Conservation (phyloP, 1,140 invertebrate genomes). For the Ctenoplectra terminalis region DNA sequence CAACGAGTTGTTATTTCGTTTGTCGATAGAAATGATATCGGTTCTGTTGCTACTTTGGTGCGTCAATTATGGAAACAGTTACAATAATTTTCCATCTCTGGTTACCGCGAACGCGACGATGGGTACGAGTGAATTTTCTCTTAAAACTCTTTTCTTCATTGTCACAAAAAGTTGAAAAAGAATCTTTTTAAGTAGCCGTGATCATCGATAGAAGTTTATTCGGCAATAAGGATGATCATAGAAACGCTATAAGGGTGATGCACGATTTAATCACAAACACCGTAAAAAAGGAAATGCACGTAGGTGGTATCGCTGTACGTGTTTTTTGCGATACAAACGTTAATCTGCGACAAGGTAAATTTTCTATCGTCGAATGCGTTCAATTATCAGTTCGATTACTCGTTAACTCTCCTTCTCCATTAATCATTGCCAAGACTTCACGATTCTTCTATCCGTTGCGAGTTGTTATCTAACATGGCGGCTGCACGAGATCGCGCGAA, state of each 20-base stretch:
- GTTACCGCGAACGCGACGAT: slow-evolving; percentile 87
- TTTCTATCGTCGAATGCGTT: not conserved
- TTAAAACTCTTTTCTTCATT: not conserved
- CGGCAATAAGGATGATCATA: slow-evolving; percentile 81
- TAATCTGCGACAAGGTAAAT: slow-evolving; percentile 86
- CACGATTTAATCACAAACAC: slow-evolving; percentile 85
- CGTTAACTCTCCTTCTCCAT: not conserved
- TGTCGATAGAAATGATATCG: slow-evolving; percentile 53
- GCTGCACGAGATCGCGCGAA: slow-evolving; percentile 84
- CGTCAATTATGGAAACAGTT: slow-evolving; percentile 48
- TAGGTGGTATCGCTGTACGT: slow-evolving; percentile 85
- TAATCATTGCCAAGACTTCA: slow-evolving; percentile 84
- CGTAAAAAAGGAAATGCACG: slow-evolving; percentile 85
- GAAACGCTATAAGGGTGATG: slow-evolving; percentile 83
- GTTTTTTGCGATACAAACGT: slow-evolving; percentile 86
- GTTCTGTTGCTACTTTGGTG: slow-evolving; percentile 70
- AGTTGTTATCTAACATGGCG: slow-evolving; percentile 88
- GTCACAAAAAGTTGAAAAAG: not conserved
- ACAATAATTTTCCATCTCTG: slow-evolving; percentile 87
- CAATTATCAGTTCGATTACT: not conserved
- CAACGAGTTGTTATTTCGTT: slow-evolving; percentile 14
- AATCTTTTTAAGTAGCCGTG: slow-evolving; percentile 63
- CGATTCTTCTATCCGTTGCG: slow-evolving; percentile 87
- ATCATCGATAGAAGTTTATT: slow-evolving; percentile 75
- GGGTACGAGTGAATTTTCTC: slow-evolving; percentile 81